These are phyloP conservation scores for Globia sparganii DNA, from an alignment of 2,888 invertebrate species.

Conservation along the genomic window DNA sequence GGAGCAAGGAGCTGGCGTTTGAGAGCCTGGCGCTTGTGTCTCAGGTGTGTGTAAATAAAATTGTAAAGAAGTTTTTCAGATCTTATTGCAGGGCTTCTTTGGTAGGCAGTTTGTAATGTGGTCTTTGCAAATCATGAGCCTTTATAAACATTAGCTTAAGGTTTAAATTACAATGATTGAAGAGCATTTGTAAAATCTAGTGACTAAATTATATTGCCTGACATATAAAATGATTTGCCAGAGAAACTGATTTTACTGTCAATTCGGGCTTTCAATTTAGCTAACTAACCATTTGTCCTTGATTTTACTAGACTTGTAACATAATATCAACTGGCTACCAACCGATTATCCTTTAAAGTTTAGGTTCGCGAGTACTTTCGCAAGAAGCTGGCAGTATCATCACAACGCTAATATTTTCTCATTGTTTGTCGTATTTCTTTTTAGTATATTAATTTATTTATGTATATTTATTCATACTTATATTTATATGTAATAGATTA, in stretches of 20 bases:
- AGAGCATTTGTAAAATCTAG: neutral
- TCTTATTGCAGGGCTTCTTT: neutral
- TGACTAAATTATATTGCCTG: neutral
- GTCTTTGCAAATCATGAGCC: neutral
- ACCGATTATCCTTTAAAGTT: too few species aligned
- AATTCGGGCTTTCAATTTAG: neutral
- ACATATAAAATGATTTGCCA: neutral
- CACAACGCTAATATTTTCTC: too few species aligned
- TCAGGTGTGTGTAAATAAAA: slow-evolving; percentile 81
- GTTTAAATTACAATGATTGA: neutral
- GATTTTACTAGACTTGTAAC: neutral
- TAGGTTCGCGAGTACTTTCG: too few species aligned
- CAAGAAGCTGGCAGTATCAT: too few species aligned
- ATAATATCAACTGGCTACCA: neutral
- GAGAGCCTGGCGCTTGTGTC: slow-evolving; percentile 98
- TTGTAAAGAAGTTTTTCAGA: neutral
- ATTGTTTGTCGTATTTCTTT: too few species aligned
- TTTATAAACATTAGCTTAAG: neutral
- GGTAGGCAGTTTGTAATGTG: neutral
- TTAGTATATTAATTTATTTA: too few species aligned
- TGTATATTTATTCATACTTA: too few species aligned
- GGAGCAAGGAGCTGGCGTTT: slow-evolving; percentile 97
- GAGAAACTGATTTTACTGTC: neutral
- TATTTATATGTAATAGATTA: too few species aligned
- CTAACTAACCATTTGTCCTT: neutral